Evolutionary conservation across 2,113 vertebrate species (phyloP), one percentile per base, ranked within the genome.

Genomic region (Corythornis vintsioides): DNA sequence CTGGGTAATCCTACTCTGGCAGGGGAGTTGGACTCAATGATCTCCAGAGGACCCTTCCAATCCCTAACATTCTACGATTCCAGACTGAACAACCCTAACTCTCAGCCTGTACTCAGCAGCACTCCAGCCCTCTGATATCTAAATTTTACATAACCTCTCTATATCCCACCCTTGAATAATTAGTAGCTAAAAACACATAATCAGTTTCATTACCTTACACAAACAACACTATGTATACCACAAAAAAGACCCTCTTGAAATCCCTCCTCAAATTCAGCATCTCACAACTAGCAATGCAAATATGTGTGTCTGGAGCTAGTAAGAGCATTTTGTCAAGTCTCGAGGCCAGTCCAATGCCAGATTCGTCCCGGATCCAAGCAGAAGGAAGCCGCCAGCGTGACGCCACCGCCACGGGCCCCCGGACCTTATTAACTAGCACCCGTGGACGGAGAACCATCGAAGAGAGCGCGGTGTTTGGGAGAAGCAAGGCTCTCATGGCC

Each of bases 101-200:
- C 28, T 43, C 26, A 65, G 63, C 40, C 19, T 31, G 28, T 29
- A 28, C 40, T 22, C 12, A 43, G 28, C 13, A 10, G n/a, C 19
- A 26, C 8, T 64, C 61, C 38, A 43, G 17, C 17, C 38, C 28
- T 19, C 26, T 20, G 40, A 52, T 4, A 61, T 18, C 28, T 28
- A 18, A 11, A 8, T 50, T 38, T n/a, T 15, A 25, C 1, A 11
- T 8, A 17, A 48, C 9, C 26, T 29, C 66, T 50, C 40, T 40
- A 9, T 4, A 10, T 3, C 7, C 20, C 29, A 28, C 8, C 12
- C 15, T 9, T 26, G 11, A 38, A n/a, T 1, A 8, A 4, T 3
- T 1, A 45, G 7, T 2, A 22, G 35, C 15, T 52, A 26, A 63
- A 60, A 42, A 42, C 26, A 11, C 6, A 3, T 7, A 15, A 25